Evolutionary conservation across 1,140 invertebrate species (phyloP).

Genomic region (Penaeus japonicus): DNA sequence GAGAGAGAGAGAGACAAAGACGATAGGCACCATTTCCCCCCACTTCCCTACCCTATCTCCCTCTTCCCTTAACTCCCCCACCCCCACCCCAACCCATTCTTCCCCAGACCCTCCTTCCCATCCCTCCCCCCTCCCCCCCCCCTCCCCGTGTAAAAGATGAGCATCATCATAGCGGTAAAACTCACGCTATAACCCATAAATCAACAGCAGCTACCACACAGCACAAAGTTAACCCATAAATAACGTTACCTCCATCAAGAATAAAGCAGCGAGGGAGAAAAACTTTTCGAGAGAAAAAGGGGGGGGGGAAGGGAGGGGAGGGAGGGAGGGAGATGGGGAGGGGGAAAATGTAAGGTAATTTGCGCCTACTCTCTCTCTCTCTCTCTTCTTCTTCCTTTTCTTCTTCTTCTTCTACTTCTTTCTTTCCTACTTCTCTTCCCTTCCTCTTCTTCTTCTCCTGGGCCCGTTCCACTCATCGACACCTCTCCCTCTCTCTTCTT

Average conservation of each 20-base stretch:
- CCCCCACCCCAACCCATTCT: too few species aligned
- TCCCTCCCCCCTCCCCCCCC: too few species aligned
- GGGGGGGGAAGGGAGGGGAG: not conserved
- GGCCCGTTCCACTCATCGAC: not conserved
- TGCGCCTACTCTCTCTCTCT: not conserved
- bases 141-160: constrained; percentile 11
- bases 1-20: too few species aligned
- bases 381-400: not conserved
- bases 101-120: too few species aligned
- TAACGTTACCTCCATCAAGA: constrained; percentile 41
- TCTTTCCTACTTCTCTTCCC: not conserved
- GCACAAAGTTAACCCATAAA: constrained; percentile 42
- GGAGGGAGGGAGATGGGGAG: not conserved
- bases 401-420: not conserved
- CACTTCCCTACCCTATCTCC: not conserved
- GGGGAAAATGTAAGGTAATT: constrained; percentile 26
- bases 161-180: constrained; percentile 36
- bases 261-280: not conserved
- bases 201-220: constrained; percentile 29
- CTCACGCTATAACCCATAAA: constrained; percentile 41
- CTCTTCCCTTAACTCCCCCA: too few species aligned
- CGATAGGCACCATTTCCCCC: not conserved
- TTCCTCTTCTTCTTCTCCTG: not conserved
- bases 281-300: not conserved
- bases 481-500: not conserved